Percentiles rank a stretch among this genome's conserved stretches.
phyloP scores from a whole-genome alignment of 2,888 invertebrate genomes.

The Leptinotarsa haldemani region DNA sequence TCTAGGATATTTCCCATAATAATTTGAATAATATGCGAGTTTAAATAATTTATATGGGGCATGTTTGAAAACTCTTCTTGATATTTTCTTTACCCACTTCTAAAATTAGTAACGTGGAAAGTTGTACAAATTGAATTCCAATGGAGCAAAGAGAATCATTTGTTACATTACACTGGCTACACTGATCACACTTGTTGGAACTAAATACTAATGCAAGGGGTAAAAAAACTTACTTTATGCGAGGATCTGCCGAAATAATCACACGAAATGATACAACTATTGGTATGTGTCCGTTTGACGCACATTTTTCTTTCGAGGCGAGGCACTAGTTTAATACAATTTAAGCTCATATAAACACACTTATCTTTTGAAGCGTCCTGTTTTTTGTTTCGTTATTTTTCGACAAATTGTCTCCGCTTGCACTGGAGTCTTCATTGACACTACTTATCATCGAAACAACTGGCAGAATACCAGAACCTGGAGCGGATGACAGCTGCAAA shows the following conservation, averaged over 20 bases:
- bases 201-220: constrained; percentile 34
- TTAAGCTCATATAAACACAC: constrained; percentile 77
- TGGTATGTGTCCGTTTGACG: constrained; percentile 33
- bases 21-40: too few species aligned
- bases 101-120: neutral
- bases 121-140: too few species aligned
- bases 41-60: too few species aligned
- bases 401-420: constrained; percentile 31
- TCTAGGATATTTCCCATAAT: too few species aligned
- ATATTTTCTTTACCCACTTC: neutral
- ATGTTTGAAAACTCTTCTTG: neutral
- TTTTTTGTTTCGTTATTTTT: constrained; percentile 28
- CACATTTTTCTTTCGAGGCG: constrained; percentile 64
- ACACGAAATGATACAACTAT: constrained; percentile 25
- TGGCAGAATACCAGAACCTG: constrained; percentile 60
- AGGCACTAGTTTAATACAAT: constrained; percentile 67
- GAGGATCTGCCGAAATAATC: constrained; percentile 19
- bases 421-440: constrained; percentile 41
- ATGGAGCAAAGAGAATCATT: neutral
- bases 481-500: constrained; percentile 26
- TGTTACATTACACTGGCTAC: constrained; percentile 21
- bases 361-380: constrained; percentile 50
- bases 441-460: constrained; percentile 67
- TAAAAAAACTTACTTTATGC: constrained; percentile 36
- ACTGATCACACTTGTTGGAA: constrained; percentile 35